Base-by-base conservation (phyloP, 2,797 vertebrate species). In the Hephaestus fuliginosus region DNA sequence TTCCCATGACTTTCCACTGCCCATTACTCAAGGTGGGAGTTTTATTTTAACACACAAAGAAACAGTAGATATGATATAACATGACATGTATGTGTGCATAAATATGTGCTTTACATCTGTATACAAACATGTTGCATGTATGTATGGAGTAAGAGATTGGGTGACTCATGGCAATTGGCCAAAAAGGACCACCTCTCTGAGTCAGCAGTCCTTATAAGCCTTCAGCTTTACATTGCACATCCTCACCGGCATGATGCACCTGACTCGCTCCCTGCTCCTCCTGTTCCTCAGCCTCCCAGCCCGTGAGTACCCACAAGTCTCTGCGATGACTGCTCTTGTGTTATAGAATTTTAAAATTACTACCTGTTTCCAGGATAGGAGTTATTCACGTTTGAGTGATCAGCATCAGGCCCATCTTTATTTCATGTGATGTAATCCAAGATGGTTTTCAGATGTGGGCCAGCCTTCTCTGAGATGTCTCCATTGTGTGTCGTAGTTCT, bases 1-100 rank as follows among this genome's bases (percentile, higher is more conserved):
- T 89, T 93, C 90, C 82, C 91, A 91, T 4, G 25, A 44, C 62
- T 76, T 83, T 86, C 78, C 67, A 62, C 60, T 64, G 33, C 30
- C 56, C 33, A 10, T 56, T 7, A 15, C 33, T 25, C 9, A 36
- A 0, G 2, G 20, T 11, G 0, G n/a, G 9, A 25, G 33, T 55
- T n/a, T 66, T 28, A 41, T 41, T 4, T 39, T 28, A 18, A 15
- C 22, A 55, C 18, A 49, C 22, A 55, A 56, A 9, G 20, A 66
- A 82, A 53, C 17, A 22, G 33, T 39, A 25, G 25, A 5, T 48
- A 14, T 14, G 44, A 17, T 20, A 20, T 22, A 57, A 58, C 15
- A 60, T 7, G 15, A 8, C 20, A 55, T 3, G 1, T 46, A 12
- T 2, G 7, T 74, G 0, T 52, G 6, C 62, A 12, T 11, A 0